phyloP scores from a whole-genome alignment of 2,113 vertebrate genomes.

The Caloenas nicobarica region DNA sequence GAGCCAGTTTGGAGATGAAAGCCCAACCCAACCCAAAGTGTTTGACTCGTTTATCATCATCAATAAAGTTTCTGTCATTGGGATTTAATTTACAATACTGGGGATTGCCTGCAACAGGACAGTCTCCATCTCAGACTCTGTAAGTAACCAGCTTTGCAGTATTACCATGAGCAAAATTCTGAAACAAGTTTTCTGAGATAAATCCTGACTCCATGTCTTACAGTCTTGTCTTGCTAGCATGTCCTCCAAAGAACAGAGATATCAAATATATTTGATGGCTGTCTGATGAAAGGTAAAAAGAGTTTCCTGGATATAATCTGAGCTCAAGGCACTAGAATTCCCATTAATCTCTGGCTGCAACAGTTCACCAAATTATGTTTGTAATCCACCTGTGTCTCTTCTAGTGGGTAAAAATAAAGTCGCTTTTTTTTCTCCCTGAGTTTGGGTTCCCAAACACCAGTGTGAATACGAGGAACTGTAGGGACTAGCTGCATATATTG shows the following conservation, averaged over 20 bases:
- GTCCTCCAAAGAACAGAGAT: neutral
- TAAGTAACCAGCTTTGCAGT: neutral
- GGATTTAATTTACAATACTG: neutral
- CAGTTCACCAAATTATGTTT: neutral
- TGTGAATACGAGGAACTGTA: neutral
- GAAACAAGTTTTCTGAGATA: neutral
- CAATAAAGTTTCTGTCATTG: neutral
- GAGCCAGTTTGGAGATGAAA: neutral
- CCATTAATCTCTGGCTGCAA: neutral
- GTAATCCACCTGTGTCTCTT: neutral
- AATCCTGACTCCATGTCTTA: neutral
- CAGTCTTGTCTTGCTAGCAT: neutral
- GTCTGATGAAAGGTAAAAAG: neutral
- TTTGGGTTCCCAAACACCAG: neutral
- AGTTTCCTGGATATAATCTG: rapidly evolving
- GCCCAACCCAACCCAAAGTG: neutral
- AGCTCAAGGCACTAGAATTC: neutral
- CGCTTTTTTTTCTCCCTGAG: neutral
- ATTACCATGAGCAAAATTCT: neutral
- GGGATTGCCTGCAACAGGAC: neutral
- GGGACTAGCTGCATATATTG: neutral
- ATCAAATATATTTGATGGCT: neutral
- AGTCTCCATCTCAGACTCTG: neutral
- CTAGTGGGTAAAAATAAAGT: neutral
- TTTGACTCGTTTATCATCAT: neutral